Conservation (phyloP, 2,797 vertebrate genomes). For the Iguana delicatissima region DNA sequence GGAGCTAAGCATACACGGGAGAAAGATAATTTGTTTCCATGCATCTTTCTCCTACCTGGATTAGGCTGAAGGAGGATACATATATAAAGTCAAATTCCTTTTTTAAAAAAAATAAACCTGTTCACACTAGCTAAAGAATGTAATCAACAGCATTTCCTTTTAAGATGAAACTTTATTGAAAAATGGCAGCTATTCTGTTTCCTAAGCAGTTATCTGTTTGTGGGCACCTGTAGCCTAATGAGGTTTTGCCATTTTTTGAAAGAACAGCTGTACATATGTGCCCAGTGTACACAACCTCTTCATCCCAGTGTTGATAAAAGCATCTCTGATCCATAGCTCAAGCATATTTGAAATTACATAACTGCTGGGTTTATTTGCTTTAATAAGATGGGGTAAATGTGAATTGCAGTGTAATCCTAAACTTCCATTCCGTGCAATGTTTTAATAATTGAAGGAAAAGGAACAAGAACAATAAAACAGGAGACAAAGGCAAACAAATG, state of each 20-base stretch:
- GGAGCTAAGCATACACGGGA: too few relatives aligned
- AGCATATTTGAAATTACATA: conserved; percentile 65
- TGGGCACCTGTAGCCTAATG: conserved; percentile 85
- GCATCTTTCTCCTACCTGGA: not conserved
- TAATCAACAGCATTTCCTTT: conserved; percentile 79
- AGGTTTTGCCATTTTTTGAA: conserved; percentile 82
- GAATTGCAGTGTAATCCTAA: conserved; percentile 77
- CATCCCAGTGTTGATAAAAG: conserved; percentile 83
- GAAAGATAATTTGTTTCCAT: not conserved
- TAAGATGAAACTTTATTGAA: conserved; percentile 81
- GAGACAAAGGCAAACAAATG: conserved; percentile 76
- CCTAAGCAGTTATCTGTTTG: conserved; percentile 75
- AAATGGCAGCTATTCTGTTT: conserved; percentile 80
- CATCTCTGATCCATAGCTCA: conserved; percentile 83
- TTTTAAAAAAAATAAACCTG: conserved; percentile 54
- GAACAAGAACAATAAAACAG: conserved; percentile 79
- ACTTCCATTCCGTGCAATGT: conserved; percentile 80
- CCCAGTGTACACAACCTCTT: conserved; percentile 77
- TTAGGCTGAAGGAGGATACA: not conserved
- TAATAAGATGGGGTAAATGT: conserved; percentile 73
- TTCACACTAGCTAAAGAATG: conserved; percentile 72
- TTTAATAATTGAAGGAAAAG: conserved; percentile 88
- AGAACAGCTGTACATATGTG: conserved; percentile 78
- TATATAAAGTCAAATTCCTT: conserved; percentile 20
- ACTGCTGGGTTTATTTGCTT: conserved; percentile 79